These are phyloP conservation scores for Limnephilus marmoratus DNA, from an alignment of 2,888 invertebrate species.

Conservation along the genomic window DNA sequence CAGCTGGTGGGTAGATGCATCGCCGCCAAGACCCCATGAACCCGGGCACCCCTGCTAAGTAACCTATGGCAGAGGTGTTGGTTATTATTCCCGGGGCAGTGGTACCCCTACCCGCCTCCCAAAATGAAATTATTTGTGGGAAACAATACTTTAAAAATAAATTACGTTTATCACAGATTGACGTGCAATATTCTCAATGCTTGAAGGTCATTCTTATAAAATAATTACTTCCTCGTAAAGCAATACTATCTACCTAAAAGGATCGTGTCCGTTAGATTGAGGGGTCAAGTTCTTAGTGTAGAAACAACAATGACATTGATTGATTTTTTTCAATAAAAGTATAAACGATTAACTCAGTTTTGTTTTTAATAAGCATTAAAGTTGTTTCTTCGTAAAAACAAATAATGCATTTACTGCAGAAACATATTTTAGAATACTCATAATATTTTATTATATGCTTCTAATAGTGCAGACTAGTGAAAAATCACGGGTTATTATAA, in stretches of 20 bases:
- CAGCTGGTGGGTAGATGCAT: too few species aligned
- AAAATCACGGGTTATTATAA: too few species aligned
- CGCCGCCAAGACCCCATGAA: too few species aligned
- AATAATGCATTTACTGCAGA: background rate
- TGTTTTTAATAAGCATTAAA: background rate
- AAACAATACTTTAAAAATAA: background rate
- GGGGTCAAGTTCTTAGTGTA: background rate
- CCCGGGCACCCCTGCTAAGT: too few species aligned
- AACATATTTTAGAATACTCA: background rate
- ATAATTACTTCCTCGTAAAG: background rate
- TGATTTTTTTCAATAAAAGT: background rate
- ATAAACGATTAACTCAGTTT: background rate
- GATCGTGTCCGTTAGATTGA: background rate
- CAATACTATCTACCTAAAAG: background rate
- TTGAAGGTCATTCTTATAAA: background rate
- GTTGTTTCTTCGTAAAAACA: background rate
- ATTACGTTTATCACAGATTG: background rate
- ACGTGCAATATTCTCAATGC: background rate
- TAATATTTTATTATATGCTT: too few species aligned
- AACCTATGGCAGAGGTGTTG: too few species aligned
- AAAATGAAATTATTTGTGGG: too few species aligned
- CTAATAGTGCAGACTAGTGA: too few species aligned
- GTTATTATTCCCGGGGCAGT: too few species aligned
- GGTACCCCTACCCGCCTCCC: too few species aligned
- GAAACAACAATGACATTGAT: background rate